Evolutionary conservation across 2,888 invertebrate species (phyloP).

Genomic region (Papilio protenor): DNA sequence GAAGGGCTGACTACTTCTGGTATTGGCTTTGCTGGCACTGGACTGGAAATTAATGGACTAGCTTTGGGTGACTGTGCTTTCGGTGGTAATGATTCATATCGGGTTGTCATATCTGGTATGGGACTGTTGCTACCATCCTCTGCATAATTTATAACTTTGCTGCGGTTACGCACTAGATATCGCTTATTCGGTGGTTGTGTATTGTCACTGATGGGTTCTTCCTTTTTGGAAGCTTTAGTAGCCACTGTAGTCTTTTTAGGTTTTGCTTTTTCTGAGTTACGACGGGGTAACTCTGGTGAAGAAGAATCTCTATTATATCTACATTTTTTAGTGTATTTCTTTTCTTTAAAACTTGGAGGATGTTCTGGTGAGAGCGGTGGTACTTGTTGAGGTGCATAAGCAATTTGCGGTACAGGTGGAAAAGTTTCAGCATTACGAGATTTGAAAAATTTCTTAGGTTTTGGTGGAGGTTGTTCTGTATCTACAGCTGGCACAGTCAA

Average conservation of each 20-base stretch:
- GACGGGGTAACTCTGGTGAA: conserved; percentile 77
- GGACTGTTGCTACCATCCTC: conserved; percentile 85
- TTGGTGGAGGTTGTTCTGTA: conserved; percentile 84
- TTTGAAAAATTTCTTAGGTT: conserved; percentile 96
- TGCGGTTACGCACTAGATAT: conserved; percentile 82
- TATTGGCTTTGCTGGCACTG: conserved; percentile 63
- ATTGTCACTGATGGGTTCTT: conserved; percentile 69
- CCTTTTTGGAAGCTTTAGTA: conserved; percentile 77
- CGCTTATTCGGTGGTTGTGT: conserved; percentile 80
- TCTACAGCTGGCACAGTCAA: conserved; percentile 82
- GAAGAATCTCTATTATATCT: conserved; percentile 78
- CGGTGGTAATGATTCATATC: conserved; percentile 69
- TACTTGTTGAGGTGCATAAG: conserved; percentile 79
- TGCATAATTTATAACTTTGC: conserved; percentile 86
- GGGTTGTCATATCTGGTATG: conserved; percentile 73
- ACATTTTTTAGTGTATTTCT: conserved; percentile 70
- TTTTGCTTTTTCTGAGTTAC: conserved; percentile 75
- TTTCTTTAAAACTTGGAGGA: conserved; percentile 72
- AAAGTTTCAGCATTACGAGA: conserved; percentile 89
- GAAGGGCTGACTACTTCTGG: conserved; percentile 75
- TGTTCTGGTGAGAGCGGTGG: conserved; percentile 79
- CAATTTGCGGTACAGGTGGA: conserved; percentile 81
- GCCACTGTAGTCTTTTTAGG: conserved; percentile 72
- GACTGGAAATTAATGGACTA: conserved; percentile 74
- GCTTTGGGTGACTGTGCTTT: conserved; percentile 77